Evolutionary conservation across 2,113 vertebrate species (phyloP).

Genomic region (Progne subis): DNA sequence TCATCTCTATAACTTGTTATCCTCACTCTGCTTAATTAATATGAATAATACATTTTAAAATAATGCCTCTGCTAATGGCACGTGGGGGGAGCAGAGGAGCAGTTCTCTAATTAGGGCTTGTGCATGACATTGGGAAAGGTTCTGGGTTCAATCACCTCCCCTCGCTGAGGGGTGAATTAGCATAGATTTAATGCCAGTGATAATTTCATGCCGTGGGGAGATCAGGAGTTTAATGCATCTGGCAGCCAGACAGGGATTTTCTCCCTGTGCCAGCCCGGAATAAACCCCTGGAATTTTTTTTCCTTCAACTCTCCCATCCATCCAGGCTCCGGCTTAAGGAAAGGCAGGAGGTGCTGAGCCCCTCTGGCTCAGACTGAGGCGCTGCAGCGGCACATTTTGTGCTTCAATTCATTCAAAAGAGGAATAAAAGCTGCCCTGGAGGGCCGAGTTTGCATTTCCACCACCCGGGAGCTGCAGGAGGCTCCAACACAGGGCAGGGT

Average conservation of each 20-base stretch:
- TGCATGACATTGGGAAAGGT: conserved; percentile 51
- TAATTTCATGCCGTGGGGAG: conserved; percentile 67
- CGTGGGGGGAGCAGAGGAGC: background rate
- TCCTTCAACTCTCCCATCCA: background rate
- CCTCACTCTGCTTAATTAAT: conserved; percentile 8
- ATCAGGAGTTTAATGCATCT: conserved; percentile 56
- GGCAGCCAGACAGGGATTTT: conserved; percentile 48
- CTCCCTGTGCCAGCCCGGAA: conserved; percentile 33
- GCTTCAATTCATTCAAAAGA: conserved; percentile 20
- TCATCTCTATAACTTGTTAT: background rate
- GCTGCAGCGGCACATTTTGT: background rate
- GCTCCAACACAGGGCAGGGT: background rate
- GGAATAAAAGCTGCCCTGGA: background rate
- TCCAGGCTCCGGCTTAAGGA: conserved; percentile 17
- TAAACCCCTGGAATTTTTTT: conserved; percentile 47
- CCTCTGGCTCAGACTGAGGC: background rate
- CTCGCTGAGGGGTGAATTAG: conserved; percentile 54
- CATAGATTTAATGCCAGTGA: conserved; percentile 66
- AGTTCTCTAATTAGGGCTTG: conserved; percentile 52
- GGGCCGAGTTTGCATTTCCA: background rate
- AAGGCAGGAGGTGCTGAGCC: background rate
- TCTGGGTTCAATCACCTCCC: conserved; percentile 58
- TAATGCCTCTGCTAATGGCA: background rate
- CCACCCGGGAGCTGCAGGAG: background rate
- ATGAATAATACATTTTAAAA: conserved; percentile 31